phyloP scores from a whole-genome alignment of 2,797 vertebrate genomes.

The Podarcis lilfordi region DNA sequence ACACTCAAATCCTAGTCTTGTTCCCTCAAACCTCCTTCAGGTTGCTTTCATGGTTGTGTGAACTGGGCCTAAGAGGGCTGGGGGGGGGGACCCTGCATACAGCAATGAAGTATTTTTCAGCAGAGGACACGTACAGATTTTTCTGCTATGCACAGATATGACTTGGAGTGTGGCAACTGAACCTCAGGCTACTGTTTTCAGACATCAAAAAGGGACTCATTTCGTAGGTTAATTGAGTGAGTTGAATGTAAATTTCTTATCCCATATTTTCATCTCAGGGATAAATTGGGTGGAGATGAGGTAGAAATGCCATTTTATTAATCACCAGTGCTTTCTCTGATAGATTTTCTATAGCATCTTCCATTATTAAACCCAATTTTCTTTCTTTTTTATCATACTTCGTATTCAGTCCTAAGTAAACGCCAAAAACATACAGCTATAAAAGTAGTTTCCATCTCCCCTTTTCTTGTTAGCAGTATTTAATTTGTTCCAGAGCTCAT shows the following conservation, averaged over 20 bases:
- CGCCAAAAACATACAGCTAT: neutral
- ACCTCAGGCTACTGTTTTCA: constrained; percentile 24
- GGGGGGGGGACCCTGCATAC: neutral
- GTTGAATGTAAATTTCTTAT: constrained; percentile 33
- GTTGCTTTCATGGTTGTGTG: neutral
- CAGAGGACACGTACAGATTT: neutral
- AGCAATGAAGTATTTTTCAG: neutral
- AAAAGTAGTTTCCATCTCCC: neutral
- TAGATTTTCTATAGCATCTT: constrained; percentile 8
- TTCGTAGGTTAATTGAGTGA: constrained; percentile 33
- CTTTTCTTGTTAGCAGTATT: neutral
- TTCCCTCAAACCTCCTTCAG: constrained; percentile 2
- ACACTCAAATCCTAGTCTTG: neutral
- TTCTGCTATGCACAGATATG: fast-evolving
- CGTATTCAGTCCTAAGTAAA: constrained; percentile 13
- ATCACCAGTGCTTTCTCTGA: constrained; percentile 19
- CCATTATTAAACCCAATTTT: constrained; percentile 26
- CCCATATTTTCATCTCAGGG: constrained; percentile 25
- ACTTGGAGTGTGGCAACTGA: neutral
- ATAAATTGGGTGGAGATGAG: constrained; percentile 17
- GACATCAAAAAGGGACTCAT: constrained; percentile 23
- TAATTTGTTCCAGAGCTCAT: neutral
- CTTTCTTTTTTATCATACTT: neutral
- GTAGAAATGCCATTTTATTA: constrained; percentile 30
- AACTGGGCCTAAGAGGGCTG: neutral